Conservation (phyloP, 1,140 invertebrate species). For the Babylonia areolata region DNA sequence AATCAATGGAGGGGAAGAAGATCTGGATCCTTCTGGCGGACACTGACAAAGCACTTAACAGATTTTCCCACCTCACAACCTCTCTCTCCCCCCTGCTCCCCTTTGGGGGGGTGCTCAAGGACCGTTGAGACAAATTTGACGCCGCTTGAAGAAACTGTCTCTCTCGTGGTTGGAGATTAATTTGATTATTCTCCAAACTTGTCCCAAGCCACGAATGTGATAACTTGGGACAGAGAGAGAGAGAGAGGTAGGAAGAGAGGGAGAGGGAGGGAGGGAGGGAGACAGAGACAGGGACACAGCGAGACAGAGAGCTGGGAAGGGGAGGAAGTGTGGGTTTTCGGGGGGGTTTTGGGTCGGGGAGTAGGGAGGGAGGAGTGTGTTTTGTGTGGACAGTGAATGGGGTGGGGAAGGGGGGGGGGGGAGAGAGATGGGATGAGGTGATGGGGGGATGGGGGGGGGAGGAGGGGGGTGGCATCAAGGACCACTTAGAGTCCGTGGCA, state of each 20-base stretch:
- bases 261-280: not conserved
- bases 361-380: not conserved
- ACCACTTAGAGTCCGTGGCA: not conserved
- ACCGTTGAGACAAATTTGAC: not conserved
- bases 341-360: not conserved
- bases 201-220: not conserved
- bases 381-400: too few relatives aligned
- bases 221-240: not conserved
- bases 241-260: not conserved
- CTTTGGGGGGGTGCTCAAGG: constrained; percentile 1
- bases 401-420: not conserved
- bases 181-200: constrained; percentile 3
- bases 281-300: not conserved
- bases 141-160: not conserved
- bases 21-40: not conserved
- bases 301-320: not conserved
- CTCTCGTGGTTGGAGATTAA: not conserved
- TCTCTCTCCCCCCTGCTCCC: not conserved
- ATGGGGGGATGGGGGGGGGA: not conserved
- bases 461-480: not conserved
- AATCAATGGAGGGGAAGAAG: not conserved
- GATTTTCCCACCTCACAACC: not conserved
- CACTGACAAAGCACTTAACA: constrained; percentile 8
- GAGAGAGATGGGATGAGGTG: not conserved
- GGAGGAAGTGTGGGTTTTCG: not conserved